Evolutionary conservation across 2,888 invertebrate species (phyloP), one percentile per base, ranked within the genome.

Genomic region (Pollenia griseotomentosa): DNA sequence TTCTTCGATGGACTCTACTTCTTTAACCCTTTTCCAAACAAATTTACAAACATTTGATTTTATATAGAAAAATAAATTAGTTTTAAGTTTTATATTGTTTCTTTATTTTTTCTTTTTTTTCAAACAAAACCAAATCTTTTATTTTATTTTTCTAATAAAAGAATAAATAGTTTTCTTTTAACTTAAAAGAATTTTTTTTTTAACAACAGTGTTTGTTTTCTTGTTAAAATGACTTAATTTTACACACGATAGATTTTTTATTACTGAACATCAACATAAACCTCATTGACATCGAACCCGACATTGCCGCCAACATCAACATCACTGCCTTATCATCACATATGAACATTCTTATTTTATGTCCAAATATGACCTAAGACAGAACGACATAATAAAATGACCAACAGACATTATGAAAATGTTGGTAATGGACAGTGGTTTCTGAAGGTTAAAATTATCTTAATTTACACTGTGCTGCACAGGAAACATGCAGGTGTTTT

Each of bases 201-300:
- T 5, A n/a, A 40, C 2, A 8, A 33, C 48, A 9, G 53, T 74
- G 40, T 79, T 55, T 46, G 46, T 48, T 63, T 19, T 8, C 63
- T 86, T 83, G 78, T 65, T 70, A 79, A 71, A 83, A 83, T 86
- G 57, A 83, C 74, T 83, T 80, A 83, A 86, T 86, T 83, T 86
- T 80, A 83, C 86, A 86, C 79, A 75, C 79, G 83, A 83, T 83
- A 80, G 65, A 83, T 53, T 83, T 86, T 83, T 80, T 83, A 75
- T 83, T 83, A 71, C 80, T 66, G 53, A 53, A 57, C 79, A 66
- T 79, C 65, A 48, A 12, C 46, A 61, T n/a, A 44, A 83, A 66
- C 16, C 59, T 55, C 33, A 53, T 46, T 71, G 55, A 46, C 53
- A 42, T 46, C 9, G 40, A 65, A 9, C 6, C 33, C 33, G 33